A percentile compares a stretch with the other conserved stretches of the same genome.
phyloP scores from a whole-genome alignment of 2,888 invertebrate genomes.

The Mylabris sibirica region DNA sequence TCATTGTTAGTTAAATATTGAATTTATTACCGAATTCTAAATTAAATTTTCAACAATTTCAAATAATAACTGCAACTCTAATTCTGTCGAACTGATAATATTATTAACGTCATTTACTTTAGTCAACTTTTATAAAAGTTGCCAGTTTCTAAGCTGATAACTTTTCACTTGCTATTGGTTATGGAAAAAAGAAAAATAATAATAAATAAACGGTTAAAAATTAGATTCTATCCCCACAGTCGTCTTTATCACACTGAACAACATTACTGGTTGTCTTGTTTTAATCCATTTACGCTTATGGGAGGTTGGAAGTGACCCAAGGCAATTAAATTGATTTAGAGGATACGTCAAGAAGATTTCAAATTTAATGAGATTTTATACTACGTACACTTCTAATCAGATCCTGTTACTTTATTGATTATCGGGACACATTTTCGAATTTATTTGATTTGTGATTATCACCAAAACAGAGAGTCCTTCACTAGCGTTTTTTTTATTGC shows the following conservation, averaged over 20 bases:
- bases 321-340: constrained; percentile 7
- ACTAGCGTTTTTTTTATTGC: neutral
- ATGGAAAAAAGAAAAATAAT: too few species aligned
- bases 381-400: neutral
- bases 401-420: neutral
- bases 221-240: neutral
- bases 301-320: neutral
- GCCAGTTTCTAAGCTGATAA: neutral
- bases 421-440: neutral
- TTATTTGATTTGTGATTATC: neutral
- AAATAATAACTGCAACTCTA: neutral
- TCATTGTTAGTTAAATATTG: neutral
- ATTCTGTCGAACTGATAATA: neutral
- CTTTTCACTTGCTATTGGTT: neutral
- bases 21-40: neutral
- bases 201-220: neutral
- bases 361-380: neutral
- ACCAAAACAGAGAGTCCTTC: neutral
- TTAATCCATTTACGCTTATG: neutral
- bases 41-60: neutral
- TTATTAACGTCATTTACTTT: neutral
- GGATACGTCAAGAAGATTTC: neutral
- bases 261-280: neutral
- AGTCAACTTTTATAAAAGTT: constrained; percentile 1
- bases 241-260: neutral